Evolutionary conservation across 30 jellyfish, hydroid and myxozoan species (phyloP).

Genomic region (Chironex yamaguchii): DNA sequence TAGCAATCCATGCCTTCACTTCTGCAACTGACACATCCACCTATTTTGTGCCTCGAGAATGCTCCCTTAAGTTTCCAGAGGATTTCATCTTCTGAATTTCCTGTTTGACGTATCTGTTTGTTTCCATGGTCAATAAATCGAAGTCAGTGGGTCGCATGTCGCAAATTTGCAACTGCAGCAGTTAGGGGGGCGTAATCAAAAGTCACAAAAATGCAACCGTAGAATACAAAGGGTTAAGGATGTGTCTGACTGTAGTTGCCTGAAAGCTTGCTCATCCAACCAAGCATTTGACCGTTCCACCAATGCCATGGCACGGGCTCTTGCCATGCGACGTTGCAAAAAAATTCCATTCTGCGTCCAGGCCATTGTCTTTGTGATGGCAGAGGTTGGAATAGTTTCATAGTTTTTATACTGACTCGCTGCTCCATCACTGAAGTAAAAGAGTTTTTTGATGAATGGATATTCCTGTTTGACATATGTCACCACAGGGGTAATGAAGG

Average conservation of each 20-base stretch:
- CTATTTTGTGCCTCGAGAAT: conserved; percentile 12
- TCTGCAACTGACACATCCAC: background rate
- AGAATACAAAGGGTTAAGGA: background rate
- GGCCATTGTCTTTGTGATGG: background rate
- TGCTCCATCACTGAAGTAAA: conserved; percentile 15
- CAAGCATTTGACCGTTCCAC: too few species aligned
- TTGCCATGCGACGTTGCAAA: background rate
- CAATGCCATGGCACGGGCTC: conserved; percentile 14
- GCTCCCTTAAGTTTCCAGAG: background rate
- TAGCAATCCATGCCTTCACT: conserved; percentile 22
- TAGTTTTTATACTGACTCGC: too few species aligned
- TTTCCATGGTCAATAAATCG: background rate
- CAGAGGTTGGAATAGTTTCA: background rate
- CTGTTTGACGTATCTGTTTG: background rate
- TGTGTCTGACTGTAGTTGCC: too few species aligned
- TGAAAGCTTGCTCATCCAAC: too few species aligned
- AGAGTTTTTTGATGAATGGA: background rate
- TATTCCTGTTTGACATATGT: background rate
- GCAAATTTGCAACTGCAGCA: conserved; percentile 2
- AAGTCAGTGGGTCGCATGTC: too few species aligned
- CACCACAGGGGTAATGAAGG: too few species aligned
- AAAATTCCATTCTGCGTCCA: background rate
- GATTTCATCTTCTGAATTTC: conserved; percentile 6
- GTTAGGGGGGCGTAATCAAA: background rate
- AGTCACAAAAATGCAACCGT: background rate